Evolutionary conservation across 2,888 invertebrate genomes (phyloP).

Genomic region (Harmothoe impar): DNA sequence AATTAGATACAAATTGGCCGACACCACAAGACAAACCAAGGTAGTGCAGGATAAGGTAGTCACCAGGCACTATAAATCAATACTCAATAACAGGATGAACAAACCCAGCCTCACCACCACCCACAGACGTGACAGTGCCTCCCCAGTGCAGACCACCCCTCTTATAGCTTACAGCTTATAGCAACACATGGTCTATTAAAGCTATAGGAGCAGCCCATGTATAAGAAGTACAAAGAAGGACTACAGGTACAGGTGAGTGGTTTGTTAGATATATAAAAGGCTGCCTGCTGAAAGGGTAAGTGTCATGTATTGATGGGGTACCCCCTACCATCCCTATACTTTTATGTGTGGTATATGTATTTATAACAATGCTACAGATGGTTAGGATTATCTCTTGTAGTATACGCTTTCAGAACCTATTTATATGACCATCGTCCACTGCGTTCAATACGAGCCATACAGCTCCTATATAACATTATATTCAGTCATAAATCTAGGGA

Average conservation of each 20-base stretch:
- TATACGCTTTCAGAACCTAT: too few species aligned
- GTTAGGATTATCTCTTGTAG: too few species aligned
- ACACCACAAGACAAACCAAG: too few species aligned
- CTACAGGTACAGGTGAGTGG: slow-evolving; percentile 16
- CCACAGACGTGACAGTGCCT: not conserved
- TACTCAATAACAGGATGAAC: not conserved
- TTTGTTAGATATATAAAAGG: not conserved
- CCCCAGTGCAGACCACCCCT: not conserved
- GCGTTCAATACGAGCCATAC: too few species aligned
- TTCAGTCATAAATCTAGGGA: too few species aligned
- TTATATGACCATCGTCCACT: too few species aligned
- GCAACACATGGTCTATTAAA: not conserved
- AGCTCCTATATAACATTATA: too few species aligned
- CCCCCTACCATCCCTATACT: too few species aligned
- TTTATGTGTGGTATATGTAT: too few species aligned
- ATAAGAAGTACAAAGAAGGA: not conserved
- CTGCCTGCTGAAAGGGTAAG: not conserved
- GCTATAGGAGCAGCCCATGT: not conserved
- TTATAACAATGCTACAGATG: too few species aligned
- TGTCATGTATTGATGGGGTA: too few species aligned
- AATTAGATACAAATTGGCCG: too few species aligned
- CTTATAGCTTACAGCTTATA: not conserved
- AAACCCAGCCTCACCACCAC: not conserved
- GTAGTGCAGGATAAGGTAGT: not conserved
- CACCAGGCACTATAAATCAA: not conserved